A percentile compares a stretch with the other conserved stretches of the same genome.
Conservation (phyloP, 1,140 invertebrate species). For the Hyles euphorbiae region DNA sequence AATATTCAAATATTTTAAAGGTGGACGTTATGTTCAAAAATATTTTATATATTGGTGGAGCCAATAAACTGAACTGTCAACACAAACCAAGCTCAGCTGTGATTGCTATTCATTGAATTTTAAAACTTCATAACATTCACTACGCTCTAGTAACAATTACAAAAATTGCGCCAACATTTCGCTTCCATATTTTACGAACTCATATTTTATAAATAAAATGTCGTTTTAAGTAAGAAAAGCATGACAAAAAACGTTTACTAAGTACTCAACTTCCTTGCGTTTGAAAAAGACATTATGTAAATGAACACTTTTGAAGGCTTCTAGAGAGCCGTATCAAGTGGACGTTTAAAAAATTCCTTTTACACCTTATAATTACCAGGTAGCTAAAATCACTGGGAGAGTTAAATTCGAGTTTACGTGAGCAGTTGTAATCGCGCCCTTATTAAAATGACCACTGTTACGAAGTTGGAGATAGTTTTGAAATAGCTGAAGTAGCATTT, state of each 20-base stretch:
- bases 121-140: too few relatives aligned
- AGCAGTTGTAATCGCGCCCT: constrained; percentile 6
- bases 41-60: too few relatives aligned
- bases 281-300: constrained; percentile 32
- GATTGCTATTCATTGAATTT: too few relatives aligned
- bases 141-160: too few relatives aligned
- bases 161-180: too few relatives aligned
- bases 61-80: too few relatives aligned
- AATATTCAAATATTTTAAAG: too few relatives aligned
- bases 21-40: too few relatives aligned
- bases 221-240: constrained; percentile 10
- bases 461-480: constrained; percentile 19
- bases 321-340: constrained; percentile 23
- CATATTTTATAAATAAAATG: neutral
- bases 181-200: too few relatives aligned
- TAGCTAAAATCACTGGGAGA: constrained; percentile 1
- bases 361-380: constrained; percentile 21
- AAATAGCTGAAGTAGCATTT: constrained; percentile 17
- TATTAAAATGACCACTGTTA: constrained; percentile 8
- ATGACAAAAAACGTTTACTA: constrained; percentile 26
- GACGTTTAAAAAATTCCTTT: constrained; percentile 21
- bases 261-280: constrained; percentile 21
- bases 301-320: constrained; percentile 33
- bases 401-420: constrained; percentile 15
- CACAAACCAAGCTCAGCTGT: too few relatives aligned